phyloP scores from a whole-genome alignment of 2,888 invertebrate genomes.

The Micoletzkya japonica region DNA sequence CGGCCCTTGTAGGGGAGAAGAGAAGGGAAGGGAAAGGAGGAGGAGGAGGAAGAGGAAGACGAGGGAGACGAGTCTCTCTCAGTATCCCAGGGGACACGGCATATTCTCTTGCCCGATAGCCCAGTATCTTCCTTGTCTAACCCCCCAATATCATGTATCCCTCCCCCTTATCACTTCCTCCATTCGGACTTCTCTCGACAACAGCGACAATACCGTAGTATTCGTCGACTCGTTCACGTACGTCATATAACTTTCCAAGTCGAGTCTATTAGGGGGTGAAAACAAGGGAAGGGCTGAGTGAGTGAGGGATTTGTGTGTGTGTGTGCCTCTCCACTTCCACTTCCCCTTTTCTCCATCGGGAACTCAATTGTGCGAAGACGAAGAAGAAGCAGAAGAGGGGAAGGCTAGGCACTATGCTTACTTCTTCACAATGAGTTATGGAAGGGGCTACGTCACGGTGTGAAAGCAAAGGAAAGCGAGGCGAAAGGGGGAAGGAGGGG shows the following conservation, averaged over 20 bases:
- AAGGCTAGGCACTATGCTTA: too few species aligned
- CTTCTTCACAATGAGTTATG: too few species aligned
- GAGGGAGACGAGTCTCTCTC: conserved; percentile 19
- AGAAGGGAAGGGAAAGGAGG: neutral
- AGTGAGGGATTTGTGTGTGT: too few species aligned
- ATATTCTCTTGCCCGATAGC: neutral
- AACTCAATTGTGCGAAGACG: too few species aligned
- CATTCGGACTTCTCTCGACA: neutral
- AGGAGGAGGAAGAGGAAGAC: conserved; percentile 14
- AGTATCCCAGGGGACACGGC: conserved; percentile 20
- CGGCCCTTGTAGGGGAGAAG: neutral
- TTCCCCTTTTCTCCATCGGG: too few species aligned
- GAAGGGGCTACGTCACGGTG: too few species aligned
- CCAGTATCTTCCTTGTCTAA: neutral
- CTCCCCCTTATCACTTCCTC: neutral
- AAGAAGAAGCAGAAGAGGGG: too few species aligned
- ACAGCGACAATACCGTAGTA: neutral
- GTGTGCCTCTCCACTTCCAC: too few species aligned
- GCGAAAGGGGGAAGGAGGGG: conserved; percentile 15
- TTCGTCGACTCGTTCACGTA: neutral
- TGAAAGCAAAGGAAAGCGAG: too few species aligned
- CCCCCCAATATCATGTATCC: neutral
- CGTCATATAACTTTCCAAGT: too few species aligned
- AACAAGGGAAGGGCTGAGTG: too few species aligned
- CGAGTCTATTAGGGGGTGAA: too few species aligned